Percentiles rank a stretch among this genome's conserved stretches.
phyloP scores from a whole-genome alignment of 2,888 invertebrate species.

The Glaucopsyche alexis region DNA sequence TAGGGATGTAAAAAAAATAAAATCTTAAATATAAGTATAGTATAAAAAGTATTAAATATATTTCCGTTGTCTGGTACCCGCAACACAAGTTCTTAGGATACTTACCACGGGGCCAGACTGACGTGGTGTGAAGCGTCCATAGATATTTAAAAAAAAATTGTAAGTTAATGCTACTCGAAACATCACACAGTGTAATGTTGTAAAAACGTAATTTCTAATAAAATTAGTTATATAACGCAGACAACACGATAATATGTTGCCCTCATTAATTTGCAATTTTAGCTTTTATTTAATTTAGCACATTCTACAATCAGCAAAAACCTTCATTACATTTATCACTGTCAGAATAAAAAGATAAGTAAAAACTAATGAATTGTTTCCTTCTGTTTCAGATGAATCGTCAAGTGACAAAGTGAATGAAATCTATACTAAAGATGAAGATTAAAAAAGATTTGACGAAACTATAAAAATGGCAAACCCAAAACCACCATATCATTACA shows the following conservation, averaged over 20 bases:
- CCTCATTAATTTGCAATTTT: not conserved
- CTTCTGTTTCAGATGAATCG: slow-evolving; percentile 33
- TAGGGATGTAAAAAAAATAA: too few relatives aligned
- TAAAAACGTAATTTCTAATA: not conserved
- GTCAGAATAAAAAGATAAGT: not conserved
- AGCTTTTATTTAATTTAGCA: not conserved
- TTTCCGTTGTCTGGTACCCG: too few relatives aligned
- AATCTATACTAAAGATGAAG: slow-evolving; percentile 23
- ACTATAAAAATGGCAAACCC: slow-evolving; percentile 44
- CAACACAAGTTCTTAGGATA: too few relatives aligned
- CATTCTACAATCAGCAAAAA: not conserved
- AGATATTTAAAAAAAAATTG: too few relatives aligned
- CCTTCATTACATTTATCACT: slow-evolving; percentile 3
- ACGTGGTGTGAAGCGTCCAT: too few relatives aligned
- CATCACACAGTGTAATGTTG: too few relatives aligned
- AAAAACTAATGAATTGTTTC: not conserved
- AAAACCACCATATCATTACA: slow-evolving; percentile 46
- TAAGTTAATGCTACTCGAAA: too few relatives aligned
- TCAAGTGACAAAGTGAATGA: not conserved
- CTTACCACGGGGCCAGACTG: too few relatives aligned
- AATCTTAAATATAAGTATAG: too few relatives aligned
- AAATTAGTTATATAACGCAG: not conserved
- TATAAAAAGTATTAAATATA: too few relatives aligned
- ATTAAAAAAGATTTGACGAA: slow-evolving; percentile 42
- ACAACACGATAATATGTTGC: not conserved